Evolutionary conservation across 2,888 invertebrate species (phyloP), one percentile per base, ranked within the genome.

Genomic region (Sclerodermus sp.): DNA sequence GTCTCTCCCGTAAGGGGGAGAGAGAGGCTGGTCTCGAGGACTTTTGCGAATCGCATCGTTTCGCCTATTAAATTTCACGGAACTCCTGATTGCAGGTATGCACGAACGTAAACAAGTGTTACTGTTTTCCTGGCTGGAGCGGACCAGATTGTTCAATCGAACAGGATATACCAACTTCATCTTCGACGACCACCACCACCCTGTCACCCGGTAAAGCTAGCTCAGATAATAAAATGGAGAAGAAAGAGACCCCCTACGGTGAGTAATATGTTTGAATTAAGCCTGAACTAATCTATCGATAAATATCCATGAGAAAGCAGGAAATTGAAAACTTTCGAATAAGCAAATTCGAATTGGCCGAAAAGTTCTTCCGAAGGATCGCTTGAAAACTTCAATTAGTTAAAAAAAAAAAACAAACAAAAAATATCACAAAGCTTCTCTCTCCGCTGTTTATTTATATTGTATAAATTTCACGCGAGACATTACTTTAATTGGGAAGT

Each of bases 191-290:
- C 52, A 79, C 82, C 55, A 85, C 85, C 53, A 85, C 87, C 32
- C 84, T 85, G 49, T 80, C 81, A 64, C 82, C 84, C 48, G 84
- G 83, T 74, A 76, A 84, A 70, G 65, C 66, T 70, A 67, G 62
- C 58, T 47, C 67, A 47, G 76, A 79, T 63, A 82, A 83, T 68
- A 83, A 84, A 78, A 88, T 90, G 90, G 87, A 87, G 78, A 91
- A 89, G 81, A 92, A 91, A 85, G 91, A 91, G 85, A 92, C 91
- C 83, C 90, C 91, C 84, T 93, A 93, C 88, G 92, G 92, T 92
- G 89, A 86, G 91, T 84, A 77, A 55, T 61, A 47, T 4, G 23
- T 23, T 8, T 23, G 23, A 23, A 8, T 23, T 23, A 23, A 23
- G 8, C 23, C 23, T 23, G 23, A 8, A 23, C 23, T 23, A 23